Base-by-base conservation (phyloP, 2,888 invertebrate species). In the Ophraella communa region DNA sequence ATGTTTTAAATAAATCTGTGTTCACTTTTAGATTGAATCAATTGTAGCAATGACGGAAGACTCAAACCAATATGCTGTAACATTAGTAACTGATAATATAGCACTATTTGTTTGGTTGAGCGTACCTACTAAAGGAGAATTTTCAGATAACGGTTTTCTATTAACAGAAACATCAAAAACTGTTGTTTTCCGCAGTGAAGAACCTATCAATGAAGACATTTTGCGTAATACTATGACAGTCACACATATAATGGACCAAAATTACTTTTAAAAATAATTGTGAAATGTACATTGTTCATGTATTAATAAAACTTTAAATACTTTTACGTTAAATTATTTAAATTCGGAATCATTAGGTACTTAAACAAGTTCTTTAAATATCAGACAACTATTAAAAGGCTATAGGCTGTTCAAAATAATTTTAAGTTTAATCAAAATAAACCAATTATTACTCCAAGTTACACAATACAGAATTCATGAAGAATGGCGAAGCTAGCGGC, bases 61-160 rank as follows among this genome's bases (percentile, higher is more conserved):
- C 18, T 71, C 71, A 11, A 57, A 60, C 10, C 67, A 70, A 14
- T 82, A 76, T 63, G 65, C 79, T 18, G 76, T 87, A 11, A 76
- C 77, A 27, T 57, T 87, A 10, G 73, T 70, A 51, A 81, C 87
- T 0, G 83, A 87, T 67, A 82, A 83, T 1, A 82, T 90, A 33
- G 87, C 90, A 0, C 81, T 89, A 5, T 93, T 91, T 79, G 86
- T 92, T 1, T 92, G 91, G 90, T 78, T 92, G 20, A 89, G 91
- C 68, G 78, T 80, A 78, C 2, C 77, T 79, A 77, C 83, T 42
- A 78, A 76, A 10, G 94, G 94, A 1, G 83, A 81, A 63, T 94
- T 94, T 79, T 88, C 89, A 1, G 89, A 92, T 71, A 94, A 95
- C 80, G 94, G 94, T 0, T 89, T 94, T 66, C 45, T 79, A 39